These are phyloP conservation scores for Myotis brandtii DNA, from an alignment of 2,113 vertebrate genomes.

Conservation along the genomic window DNA sequence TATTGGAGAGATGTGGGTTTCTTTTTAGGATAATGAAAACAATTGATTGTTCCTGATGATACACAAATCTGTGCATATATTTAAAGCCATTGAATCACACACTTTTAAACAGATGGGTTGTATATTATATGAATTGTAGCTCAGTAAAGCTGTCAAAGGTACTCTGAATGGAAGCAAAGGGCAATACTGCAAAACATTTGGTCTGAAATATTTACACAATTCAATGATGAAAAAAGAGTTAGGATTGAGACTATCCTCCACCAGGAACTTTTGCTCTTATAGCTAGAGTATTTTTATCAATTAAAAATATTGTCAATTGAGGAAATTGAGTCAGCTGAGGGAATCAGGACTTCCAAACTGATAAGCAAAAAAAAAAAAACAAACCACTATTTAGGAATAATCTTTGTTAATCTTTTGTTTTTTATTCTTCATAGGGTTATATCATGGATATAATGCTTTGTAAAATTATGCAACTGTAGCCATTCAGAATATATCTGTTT, in stretches of 20 bases:
- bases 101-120: neutral
- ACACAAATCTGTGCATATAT: neutral
- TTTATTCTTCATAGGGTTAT: neutral
- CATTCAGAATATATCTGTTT: neutral
- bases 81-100: neutral
- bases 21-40: neutral
- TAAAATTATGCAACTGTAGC: neutral
- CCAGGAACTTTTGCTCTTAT: neutral
- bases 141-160: neutral
- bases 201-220: neutral
- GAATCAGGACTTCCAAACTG: neutral
- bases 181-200: neutral
- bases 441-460: neutral
- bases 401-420: neutral
- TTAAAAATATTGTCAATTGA: neutral
- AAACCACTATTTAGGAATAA: neutral
- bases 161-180: neutral
- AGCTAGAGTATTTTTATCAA: neutral
- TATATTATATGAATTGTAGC: neutral
- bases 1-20: neutral
- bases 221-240: neutral
- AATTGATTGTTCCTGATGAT: neutral
- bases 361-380: neutral
- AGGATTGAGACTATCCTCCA: neutral
- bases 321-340: neutral